phyloP scores from a whole-genome alignment of 2,113 vertebrate species.

The Muntiacus reevesi region DNA sequence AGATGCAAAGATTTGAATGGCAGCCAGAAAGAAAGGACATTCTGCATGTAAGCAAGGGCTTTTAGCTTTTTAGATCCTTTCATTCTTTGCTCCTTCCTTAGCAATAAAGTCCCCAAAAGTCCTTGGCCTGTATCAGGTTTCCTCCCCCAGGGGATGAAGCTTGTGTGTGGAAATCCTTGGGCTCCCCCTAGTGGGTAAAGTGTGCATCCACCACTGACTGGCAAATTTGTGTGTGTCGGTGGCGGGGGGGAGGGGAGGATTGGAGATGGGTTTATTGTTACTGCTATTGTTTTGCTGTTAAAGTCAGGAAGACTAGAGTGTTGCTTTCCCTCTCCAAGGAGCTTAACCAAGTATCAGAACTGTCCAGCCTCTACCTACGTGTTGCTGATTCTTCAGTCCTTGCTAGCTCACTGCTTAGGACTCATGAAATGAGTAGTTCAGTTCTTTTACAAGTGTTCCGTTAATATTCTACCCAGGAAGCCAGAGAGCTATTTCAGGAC shows the following conservation, averaged over 20 bases:
- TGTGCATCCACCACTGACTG: not conserved
- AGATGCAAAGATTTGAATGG: slow-evolving; percentile 33
- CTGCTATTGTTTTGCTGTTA: not conserved
- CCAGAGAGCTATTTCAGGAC: not conserved
- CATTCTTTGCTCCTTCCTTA: slow-evolving; percentile 23
- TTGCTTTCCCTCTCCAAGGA: not conserved
- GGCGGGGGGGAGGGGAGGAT: no score
- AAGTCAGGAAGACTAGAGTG: not conserved
- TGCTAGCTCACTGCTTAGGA: not conserved
- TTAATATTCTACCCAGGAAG: not conserved
- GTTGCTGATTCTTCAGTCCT: not conserved
- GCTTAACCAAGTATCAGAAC: not conserved
- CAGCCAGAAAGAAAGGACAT: not conserved
- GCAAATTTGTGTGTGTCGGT: not conserved
- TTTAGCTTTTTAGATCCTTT: slow-evolving; percentile 14
- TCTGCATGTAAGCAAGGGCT: not conserved
- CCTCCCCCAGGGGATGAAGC: not conserved
- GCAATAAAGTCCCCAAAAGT: not conserved
- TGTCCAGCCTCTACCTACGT: not conserved
- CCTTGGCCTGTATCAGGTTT: not conserved
- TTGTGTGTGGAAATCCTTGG: slow-evolving; percentile 27
- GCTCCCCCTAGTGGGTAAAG: slow-evolving; percentile 45
- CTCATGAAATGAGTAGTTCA: not conserved
- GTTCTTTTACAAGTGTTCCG: not conserved
- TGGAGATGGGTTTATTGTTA: not conserved